phyloP scores from a whole-genome alignment of 2,113 vertebrate species.

The Siniperca knerii region DNA sequence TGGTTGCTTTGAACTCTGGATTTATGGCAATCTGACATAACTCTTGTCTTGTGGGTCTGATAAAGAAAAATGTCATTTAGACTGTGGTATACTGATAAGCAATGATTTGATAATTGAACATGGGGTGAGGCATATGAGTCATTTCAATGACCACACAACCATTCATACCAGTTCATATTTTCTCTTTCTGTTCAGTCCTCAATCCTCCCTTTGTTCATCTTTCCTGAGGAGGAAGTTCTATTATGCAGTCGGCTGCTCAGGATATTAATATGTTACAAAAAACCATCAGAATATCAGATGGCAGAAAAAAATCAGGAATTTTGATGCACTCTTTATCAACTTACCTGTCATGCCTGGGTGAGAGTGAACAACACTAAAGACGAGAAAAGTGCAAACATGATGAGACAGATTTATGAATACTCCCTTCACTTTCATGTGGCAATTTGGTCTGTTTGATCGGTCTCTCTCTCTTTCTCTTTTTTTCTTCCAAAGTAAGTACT shows the following conservation, averaged over 20 bases:
- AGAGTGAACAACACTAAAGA: constrained; percentile 38
- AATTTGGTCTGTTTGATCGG: constrained; percentile 49
- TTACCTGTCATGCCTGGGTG: not conserved
- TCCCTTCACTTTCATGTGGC: constrained; percentile 46
- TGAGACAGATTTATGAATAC: constrained; percentile 50
- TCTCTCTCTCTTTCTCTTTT: constrained; percentile 9
- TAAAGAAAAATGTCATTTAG: constrained; percentile 23
- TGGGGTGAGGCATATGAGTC: constrained; percentile 33
- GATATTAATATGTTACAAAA: constrained; percentile 30
- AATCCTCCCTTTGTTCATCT: constrained; percentile 54
- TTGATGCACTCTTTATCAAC: constrained; percentile 2
- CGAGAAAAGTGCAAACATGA: constrained; percentile 24
- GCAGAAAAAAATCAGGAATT: not conserved
- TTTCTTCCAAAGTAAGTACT: constrained; percentile 15
- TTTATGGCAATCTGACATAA: constrained; percentile 39
- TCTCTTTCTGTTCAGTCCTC: constrained; percentile 46
- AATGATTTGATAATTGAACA: constrained; percentile 34
- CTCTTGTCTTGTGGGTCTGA: constrained; percentile 54
- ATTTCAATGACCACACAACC: constrained; percentile 51
- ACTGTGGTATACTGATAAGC: constrained; percentile 48
- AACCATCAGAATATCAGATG: constrained; percentile 12
- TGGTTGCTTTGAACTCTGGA: constrained; percentile 61
- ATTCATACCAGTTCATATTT: constrained; percentile 37
- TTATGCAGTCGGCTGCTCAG: constrained; percentile 26
- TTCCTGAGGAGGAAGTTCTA: constrained; percentile 38